Conservation (phyloP, 2,113 vertebrate genomes). For the Pholis gunnellus region DNA sequence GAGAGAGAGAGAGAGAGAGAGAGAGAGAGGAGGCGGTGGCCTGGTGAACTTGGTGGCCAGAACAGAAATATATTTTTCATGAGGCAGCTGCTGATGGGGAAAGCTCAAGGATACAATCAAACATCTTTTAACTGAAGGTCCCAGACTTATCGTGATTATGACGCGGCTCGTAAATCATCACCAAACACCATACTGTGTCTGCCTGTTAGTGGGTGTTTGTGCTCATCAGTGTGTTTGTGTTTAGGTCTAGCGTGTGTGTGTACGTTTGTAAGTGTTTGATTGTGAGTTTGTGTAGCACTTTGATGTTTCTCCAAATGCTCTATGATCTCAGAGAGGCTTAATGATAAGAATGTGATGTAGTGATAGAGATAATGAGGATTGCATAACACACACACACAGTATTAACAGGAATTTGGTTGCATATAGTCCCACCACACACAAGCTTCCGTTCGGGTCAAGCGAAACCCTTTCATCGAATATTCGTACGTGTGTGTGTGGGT, state of each 20-base stretch:
- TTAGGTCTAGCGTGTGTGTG: slow-evolving; percentile 15
- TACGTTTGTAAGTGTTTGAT: slow-evolving; percentile 23
- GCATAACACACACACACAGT: slow-evolving; percentile 52
- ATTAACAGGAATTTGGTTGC: slow-evolving; percentile 38
- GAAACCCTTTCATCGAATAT: slow-evolving; percentile 10
- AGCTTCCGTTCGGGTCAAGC: slow-evolving; percentile 17
- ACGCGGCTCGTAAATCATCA: slow-evolving; percentile 62
- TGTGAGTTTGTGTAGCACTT: slow-evolving; percentile 44
- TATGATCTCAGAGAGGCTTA: slow-evolving; percentile 63
- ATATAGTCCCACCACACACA: slow-evolving; percentile 16
- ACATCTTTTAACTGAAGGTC: slow-evolving; percentile 71
- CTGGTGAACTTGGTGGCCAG: slow-evolving; percentile 73
- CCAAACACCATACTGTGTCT: slow-evolving; percentile 31
- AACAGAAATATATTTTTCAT: slow-evolving; percentile 81
- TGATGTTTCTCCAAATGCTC: slow-evolving; percentile 64
- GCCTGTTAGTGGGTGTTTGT: slow-evolving; percentile 25
- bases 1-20: slow-evolving; percentile 6
- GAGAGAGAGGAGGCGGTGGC: slow-evolving; percentile 48
- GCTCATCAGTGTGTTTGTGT: slow-evolving; percentile 13
- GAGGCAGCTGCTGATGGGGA: slow-evolving; percentile 67
- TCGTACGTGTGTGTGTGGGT: background rate
- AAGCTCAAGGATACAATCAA: slow-evolving; percentile 75
- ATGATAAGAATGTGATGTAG: slow-evolving; percentile 69
- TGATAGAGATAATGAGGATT: slow-evolving; percentile 74
- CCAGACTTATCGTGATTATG: slow-evolving; percentile 55